These are phyloP conservation scores for Muscicapa striata DNA, from an alignment of 2,797 vertebrate species.

Conservation along the genomic window DNA sequence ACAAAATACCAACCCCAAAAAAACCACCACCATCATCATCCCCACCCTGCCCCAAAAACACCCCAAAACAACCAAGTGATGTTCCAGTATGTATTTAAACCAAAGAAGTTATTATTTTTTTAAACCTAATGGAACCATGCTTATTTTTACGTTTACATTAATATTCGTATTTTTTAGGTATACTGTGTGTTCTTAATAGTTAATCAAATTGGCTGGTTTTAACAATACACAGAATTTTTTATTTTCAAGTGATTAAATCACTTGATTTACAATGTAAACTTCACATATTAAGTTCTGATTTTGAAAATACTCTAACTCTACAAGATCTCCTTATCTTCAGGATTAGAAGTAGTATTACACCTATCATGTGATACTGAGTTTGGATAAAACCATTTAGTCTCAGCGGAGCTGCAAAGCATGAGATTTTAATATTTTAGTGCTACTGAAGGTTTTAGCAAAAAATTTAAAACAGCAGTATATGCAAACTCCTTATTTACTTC, in stretches of 20 bases:
- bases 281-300: not conserved
- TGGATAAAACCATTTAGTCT: not conserved
- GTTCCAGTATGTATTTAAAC: not conserved
- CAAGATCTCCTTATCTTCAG: not conserved
- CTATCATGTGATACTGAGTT: not conserved
- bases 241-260: not conserved
- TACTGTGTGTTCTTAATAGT: not conserved
- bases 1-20: not conserved
- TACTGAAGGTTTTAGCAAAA: not conserved
- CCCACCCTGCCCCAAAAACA: rapidly evolving
- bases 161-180: not conserved
- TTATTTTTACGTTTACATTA: not conserved
- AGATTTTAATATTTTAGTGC: not conserved
- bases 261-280: not conserved
- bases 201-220: not conserved
- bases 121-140: too few relatives aligned
- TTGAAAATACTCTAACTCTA: not conserved
- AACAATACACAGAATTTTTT: not conserved
- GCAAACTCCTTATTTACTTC: not conserved
- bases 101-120: not conserved
- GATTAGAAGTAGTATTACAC: not conserved
- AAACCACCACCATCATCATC: not conserved
- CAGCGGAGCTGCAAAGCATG: not conserved
- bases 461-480: not conserved
- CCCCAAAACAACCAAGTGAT: not conserved